phyloP scores from a whole-genome alignment of 2,113 vertebrate species.

The Balaeniceps rex region DNA sequence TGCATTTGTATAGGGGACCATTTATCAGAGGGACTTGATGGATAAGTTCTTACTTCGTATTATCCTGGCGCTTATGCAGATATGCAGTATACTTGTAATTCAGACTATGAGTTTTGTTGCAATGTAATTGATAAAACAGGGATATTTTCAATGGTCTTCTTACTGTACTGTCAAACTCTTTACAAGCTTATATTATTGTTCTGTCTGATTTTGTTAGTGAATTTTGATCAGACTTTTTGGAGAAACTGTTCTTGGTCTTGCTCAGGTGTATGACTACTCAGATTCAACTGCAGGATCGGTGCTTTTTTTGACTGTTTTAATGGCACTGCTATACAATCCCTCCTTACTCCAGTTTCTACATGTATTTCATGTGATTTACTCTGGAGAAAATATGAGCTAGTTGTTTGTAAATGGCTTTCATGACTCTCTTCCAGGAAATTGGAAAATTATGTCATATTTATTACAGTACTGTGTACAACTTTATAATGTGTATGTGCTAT shows the following conservation, averaged over 20 bases:
- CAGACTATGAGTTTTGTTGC: not conserved
- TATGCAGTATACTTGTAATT: not conserved
- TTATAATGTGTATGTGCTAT: not conserved
- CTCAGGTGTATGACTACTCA: not conserved
- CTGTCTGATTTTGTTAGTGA: not conserved
- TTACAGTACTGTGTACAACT: not conserved
- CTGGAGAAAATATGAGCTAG: not conserved
- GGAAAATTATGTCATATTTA: not conserved
- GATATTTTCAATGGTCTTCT: not conserved
- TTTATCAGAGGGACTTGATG: slow-evolving; percentile 7
- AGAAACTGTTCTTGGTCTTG: not conserved
- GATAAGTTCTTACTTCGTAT: not conserved
- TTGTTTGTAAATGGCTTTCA: not conserved
- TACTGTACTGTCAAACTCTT: not conserved
- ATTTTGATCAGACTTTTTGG: not conserved
- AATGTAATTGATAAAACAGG: not conserved
- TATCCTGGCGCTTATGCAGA: not conserved
- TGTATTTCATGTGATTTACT: not conserved
- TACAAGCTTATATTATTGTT: not conserved
- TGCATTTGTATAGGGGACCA: slow-evolving; percentile 23
- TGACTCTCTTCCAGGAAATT: not conserved
- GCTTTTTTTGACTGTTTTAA: not conserved
- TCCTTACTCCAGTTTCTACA: not conserved
- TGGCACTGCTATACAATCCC: not conserved
- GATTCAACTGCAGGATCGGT: not conserved